Evolutionary conservation across 2,113 vertebrate species (phyloP).

Genomic region (Acrocephalus arundinaceus): DNA sequence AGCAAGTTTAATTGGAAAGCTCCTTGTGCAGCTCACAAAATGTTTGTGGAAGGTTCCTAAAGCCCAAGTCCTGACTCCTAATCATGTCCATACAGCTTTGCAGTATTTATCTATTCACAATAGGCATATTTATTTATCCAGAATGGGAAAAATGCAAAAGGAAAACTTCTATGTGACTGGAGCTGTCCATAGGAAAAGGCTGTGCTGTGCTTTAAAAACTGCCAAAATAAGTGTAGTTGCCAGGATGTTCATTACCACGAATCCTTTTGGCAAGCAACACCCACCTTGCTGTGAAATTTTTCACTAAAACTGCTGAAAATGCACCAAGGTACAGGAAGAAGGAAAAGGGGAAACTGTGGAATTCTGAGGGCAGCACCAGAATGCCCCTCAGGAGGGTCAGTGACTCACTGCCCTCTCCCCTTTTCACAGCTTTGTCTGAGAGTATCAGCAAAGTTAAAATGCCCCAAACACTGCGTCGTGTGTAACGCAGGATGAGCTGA

Average conservation of each 20-base stretch:
- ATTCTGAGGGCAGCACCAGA: neutral
- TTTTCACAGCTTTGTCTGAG: neutral
- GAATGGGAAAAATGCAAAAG: neutral
- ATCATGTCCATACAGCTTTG: neutral
- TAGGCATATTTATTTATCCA: neutral
- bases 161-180: neutral
- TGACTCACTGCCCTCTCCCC: neutral
- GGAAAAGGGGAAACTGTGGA: neutral
- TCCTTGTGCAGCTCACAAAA: neutral
- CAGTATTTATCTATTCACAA: neutral
- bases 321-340: neutral
- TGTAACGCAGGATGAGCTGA: neutral
- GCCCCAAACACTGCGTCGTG: neutral
- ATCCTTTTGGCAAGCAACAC: neutral
- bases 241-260: neutral
- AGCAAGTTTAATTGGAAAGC: neutral
- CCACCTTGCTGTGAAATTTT: neutral
- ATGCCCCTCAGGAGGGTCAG: neutral
- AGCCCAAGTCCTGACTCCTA: neutral
- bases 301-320: neutral
- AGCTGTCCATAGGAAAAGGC: neutral
- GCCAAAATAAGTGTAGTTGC: neutral
- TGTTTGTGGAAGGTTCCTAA: neutral
- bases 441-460: neutral
- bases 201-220: neutral